Evolutionary conservation across 2,888 invertebrate species (phyloP).

Genomic region (Agriopis aurantiaria): DNA sequence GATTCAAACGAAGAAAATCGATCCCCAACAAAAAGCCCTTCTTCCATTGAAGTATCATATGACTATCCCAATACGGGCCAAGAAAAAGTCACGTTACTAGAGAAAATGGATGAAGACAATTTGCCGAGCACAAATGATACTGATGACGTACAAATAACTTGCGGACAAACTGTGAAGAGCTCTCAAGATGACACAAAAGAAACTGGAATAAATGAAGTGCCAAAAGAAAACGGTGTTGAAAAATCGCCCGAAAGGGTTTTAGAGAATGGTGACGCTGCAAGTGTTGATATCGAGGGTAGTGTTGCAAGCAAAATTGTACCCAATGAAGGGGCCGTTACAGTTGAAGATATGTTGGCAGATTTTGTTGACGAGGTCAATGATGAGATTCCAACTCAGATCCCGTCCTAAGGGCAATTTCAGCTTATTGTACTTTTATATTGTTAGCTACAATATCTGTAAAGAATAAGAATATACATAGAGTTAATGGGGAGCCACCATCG

Average conservation of each 20-base stretch:
- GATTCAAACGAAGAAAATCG: slow-evolving; percentile 57
- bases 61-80: slow-evolving; percentile 61
- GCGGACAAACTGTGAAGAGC: slow-evolving; percentile 66
- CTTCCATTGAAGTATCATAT: slow-evolving; percentile 70
- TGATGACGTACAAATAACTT: slow-evolving; percentile 77
- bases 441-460: no score
- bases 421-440: no score
- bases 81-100: slow-evolving; percentile 61
- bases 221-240: slow-evolving; percentile 61
- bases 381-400: slow-evolving; percentile 48
- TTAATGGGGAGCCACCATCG: no score
- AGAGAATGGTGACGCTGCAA: slow-evolving; percentile 46
- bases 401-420: background rate
- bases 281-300: slow-evolving; percentile 43
- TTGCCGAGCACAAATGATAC: slow-evolving; percentile 75
- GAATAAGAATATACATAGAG: no score
- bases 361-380: slow-evolving; percentile 80
- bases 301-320: slow-evolving; percentile 44
- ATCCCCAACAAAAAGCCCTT: slow-evolving; percentile 54
- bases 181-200: slow-evolving; percentile 61
- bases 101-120: slow-evolving; percentile 71
- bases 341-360: slow-evolving; percentile 81
- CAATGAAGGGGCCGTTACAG: slow-evolving; percentile 51
- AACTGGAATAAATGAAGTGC: slow-evolving; percentile 37
- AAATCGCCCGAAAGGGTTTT: slow-evolving; percentile 45